Conservation (phyloP, 1,140 invertebrate species). For the Plodia interpunctella region DNA sequence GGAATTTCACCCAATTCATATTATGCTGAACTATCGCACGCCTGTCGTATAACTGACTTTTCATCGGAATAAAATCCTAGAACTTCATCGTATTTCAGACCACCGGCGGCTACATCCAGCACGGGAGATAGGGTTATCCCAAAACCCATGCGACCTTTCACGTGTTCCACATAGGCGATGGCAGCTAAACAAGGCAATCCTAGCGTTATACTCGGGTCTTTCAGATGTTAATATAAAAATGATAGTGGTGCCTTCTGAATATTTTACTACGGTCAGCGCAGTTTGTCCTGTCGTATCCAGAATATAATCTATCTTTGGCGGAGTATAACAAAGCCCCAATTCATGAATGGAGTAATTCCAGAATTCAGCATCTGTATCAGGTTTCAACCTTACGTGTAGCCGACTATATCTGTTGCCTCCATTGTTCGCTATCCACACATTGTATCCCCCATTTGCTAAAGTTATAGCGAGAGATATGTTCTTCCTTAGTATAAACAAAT, state of each 20-base stretch:
- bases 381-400: slow-evolving; percentile 78
- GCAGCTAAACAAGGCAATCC: slow-evolving; percentile 36
- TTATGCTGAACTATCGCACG: too few species aligned
- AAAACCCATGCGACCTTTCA: too few species aligned
- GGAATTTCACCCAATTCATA: too few species aligned
- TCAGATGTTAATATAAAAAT: slow-evolving; percentile 51
- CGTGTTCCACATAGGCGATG: too few species aligned
- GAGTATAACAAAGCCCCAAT: slow-evolving; percentile 17
- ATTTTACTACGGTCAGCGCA: slow-evolving; percentile 81
- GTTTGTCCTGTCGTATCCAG: slow-evolving; percentile 73
- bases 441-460: slow-evolving; percentile 78
- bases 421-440: slow-evolving; percentile 82
- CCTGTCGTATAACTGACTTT: too few species aligned
- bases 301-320: slow-evolving; percentile 65
- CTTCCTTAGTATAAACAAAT: neutral
- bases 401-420: slow-evolving; percentile 82
- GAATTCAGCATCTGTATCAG: slow-evolving; percentile 75
- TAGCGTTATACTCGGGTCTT: slow-evolving; percentile 75
- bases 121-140: too few species aligned
- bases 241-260: slow-evolving; percentile 80
- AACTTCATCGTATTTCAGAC: too few species aligned
- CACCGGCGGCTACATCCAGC: too few species aligned
- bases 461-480: slow-evolving; percentile 65
- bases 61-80: too few species aligned
- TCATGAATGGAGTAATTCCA: slow-evolving; percentile 78